A percentile compares a stretch with the other conserved stretches of the same genome.
Conservation (phyloP, 2,888 invertebrate genomes). For the Drosophila mimetica region DNA sequence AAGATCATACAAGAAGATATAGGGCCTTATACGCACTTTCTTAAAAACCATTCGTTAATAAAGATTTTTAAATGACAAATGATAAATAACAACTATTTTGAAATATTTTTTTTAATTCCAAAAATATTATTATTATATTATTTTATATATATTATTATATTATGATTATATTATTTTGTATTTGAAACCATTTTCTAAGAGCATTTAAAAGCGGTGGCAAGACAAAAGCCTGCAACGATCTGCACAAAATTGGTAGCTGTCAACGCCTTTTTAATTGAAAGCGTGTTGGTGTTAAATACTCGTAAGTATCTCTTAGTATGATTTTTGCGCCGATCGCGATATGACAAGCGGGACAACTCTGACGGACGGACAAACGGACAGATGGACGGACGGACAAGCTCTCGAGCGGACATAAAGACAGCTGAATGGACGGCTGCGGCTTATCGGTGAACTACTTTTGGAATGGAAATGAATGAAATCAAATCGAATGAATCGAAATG, state of each 20-base stretch:
- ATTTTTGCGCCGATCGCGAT: slow-evolving; percentile 68
- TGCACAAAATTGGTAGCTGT: slow-evolving; percentile 67
- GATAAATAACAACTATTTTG: no score
- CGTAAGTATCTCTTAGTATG: slow-evolving; percentile 60
- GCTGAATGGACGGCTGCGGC: slow-evolving; percentile 32
- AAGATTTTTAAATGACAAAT: no score
- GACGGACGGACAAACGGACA: neutral
- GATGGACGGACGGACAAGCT: slow-evolving; percentile 8
- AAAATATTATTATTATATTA: no score
- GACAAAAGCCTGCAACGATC: slow-evolving; percentile 38
- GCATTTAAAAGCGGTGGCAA: slow-evolving; percentile 2
- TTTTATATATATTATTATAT: no score
- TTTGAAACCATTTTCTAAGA: neutral
- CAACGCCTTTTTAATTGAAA: slow-evolving; percentile 73
- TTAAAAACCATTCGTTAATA: no score
- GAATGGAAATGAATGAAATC: slow-evolving; percentile 73
- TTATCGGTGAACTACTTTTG: slow-evolving; percentile 75
- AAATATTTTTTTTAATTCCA: no score
- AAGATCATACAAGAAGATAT: no score
- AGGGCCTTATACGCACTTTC: no score
- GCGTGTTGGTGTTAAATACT: slow-evolving; percentile 70
- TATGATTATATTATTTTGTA: no score
- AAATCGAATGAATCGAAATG: slow-evolving; percentile 18
- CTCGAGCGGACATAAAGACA: slow-evolving; percentile 33
- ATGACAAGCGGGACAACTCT: slow-evolving; percentile 54